phyloP scores from a whole-genome alignment of 2,888 invertebrate species.

The Trileptium ribeirensis region DNA sequence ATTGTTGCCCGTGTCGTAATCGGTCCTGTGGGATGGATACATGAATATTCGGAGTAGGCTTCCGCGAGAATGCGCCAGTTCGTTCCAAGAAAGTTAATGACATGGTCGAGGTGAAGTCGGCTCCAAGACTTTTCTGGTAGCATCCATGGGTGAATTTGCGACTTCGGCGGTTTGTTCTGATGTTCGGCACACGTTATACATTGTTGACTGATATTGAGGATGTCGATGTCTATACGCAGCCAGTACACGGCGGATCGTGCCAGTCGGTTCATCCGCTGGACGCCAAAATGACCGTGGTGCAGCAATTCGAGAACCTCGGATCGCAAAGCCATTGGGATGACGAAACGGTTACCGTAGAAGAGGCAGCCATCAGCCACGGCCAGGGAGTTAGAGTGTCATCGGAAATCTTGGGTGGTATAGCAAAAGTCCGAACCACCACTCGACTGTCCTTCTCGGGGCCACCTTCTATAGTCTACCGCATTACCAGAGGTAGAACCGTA shows the following conservation, averaged over 20 bases:
- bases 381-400: background rate
- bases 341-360: background rate
- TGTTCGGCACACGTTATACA: constrained; percentile 7
- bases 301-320: background rate
- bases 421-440: background rate
- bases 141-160: constrained; percentile 41
- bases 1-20: constrained; percentile 27
- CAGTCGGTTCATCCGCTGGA: background rate
- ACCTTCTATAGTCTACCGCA: background rate
- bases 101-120: constrained; percentile 42
- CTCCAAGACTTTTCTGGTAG: constrained; percentile 40
- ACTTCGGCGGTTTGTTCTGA: constrained; percentile 12
- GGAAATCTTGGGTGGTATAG: too few relatives aligned
- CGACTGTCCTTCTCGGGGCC: background rate
- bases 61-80: background rate
- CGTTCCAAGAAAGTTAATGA: constrained; percentile 33
- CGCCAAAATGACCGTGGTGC: background rate
- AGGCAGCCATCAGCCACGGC: constrained; percentile 33
- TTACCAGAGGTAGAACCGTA: background rate
- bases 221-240: constrained; percentile 3
- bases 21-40: constrained; percentile 7
- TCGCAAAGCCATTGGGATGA: background rate
- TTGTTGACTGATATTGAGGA: background rate
- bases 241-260: background rate
- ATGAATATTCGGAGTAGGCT: constrained; percentile 3